A percentile compares a stretch with the other conserved stretches of the same genome.
phyloP scores from a whole-genome alignment of 2,113 vertebrate species.

The Poicephalus meyeri region DNA sequence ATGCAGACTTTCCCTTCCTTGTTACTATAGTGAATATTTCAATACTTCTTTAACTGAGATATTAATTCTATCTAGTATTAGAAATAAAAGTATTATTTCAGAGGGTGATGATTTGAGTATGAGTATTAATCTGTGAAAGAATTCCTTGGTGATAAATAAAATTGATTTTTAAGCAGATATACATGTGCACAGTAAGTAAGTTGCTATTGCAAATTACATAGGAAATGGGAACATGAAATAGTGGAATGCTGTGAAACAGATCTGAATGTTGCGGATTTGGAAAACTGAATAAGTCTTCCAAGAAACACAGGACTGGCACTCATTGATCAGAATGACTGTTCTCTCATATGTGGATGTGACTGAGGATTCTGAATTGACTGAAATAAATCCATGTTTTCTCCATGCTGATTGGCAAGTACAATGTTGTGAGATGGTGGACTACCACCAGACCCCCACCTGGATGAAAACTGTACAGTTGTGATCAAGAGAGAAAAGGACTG shows the following conservation, averaged over 20 bases:
- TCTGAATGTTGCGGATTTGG: not conserved
- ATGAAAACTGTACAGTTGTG: not conserved
- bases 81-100: slow-evolving; percentile 62
- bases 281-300: slow-evolving; percentile 34
- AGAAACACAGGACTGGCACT: not conserved
- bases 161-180: slow-evolving; percentile 29
- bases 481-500: not conserved
- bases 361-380: not conserved
- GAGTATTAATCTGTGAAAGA: slow-evolving; percentile 54
- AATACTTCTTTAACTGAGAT: slow-evolving; percentile 29
- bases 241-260: not conserved
- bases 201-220: not conserved
- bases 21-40: slow-evolving; percentile 39
- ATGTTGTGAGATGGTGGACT: not conserved
- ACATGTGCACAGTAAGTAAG: not conserved
- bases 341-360: not conserved
- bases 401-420: not conserved
- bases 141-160: slow-evolving; percentile 53
- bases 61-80: slow-evolving; percentile 57
- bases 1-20: slow-evolving; percentile 50
- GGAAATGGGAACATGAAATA: not conserved
- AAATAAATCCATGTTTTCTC: slow-evolving; percentile 3
- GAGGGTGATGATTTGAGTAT: slow-evolving; percentile 41
- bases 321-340: not conserved
- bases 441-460: not conserved